These are phyloP conservation scores for Apodemia hepburni DNA, from an alignment of 2,888 invertebrate genomes.

Conservation along the genomic window DNA sequence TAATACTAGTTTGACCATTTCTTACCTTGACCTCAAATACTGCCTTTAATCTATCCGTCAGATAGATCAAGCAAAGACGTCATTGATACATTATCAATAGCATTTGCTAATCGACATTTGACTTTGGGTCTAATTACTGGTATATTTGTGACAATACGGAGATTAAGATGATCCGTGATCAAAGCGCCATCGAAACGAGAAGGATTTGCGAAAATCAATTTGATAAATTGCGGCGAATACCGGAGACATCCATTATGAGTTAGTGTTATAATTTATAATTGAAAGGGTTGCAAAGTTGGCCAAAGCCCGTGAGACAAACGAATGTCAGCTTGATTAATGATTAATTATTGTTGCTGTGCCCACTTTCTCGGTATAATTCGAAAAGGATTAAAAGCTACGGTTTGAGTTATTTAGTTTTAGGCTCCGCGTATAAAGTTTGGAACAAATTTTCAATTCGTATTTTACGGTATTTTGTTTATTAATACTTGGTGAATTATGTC, in stretches of 20 bases:
- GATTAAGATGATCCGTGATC: slow-evolving; percentile 18
- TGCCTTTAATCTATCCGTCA: no score
- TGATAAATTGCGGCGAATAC: slow-evolving; percentile 70
- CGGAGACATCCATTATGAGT: slow-evolving; percentile 71
- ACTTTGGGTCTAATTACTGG: slow-evolving; percentile 4
- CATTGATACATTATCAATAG: neutral
- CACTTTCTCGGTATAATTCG: slow-evolving; percentile 42
- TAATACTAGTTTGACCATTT: no score
- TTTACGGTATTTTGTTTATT: slow-evolving; percentile 26
- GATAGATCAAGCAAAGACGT: no score
- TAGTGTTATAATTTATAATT: slow-evolving; percentile 76
- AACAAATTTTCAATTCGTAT: slow-evolving; percentile 23
- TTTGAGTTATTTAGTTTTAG: slow-evolving; percentile 27
- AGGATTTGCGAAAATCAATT: slow-evolving; percentile 69
- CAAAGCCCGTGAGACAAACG: slow-evolving; percentile 63
- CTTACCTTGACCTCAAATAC: no score
- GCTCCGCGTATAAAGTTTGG: slow-evolving; percentile 21
- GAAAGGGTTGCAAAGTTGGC: slow-evolving; percentile 69
- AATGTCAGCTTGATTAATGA: slow-evolving; percentile 71
- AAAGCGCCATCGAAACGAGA: slow-evolving; percentile 40
- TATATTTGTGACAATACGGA: slow-evolving; percentile 15
- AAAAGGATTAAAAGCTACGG: slow-evolving; percentile 36
- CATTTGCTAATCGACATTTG: neutral
- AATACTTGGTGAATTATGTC: slow-evolving; percentile 12
- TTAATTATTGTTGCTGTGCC: slow-evolving; percentile 80